phyloP scores from a whole-genome alignment of 2,888 invertebrate genomes.

The Mycogona germanica region DNA sequence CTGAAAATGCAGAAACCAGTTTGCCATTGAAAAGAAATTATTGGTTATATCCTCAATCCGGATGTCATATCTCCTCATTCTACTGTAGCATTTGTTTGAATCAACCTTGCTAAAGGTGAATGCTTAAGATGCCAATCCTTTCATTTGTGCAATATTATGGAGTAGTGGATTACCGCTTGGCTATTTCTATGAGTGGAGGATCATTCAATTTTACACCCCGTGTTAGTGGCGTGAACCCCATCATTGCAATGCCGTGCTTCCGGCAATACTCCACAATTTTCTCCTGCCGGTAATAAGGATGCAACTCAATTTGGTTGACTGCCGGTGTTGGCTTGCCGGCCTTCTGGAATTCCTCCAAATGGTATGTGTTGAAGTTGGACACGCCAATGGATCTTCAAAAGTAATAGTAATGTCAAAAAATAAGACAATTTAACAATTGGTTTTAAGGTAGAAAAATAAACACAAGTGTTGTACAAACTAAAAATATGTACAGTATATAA shows the following conservation, averaged over 20 bases:
- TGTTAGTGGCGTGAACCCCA: constrained; percentile 16
- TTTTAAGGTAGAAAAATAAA: background rate
- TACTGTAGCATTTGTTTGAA: no score
- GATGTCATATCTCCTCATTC: no score
- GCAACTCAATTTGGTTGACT: constrained; percentile 19
- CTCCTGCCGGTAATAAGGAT: constrained; percentile 14
- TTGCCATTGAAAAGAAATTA: no score
- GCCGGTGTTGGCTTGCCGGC: constrained; percentile 15
- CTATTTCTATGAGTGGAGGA: constrained; percentile 7
- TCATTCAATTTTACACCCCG: constrained; percentile 14
- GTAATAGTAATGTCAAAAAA: background rate
- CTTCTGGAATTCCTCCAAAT: constrained; percentile 12
- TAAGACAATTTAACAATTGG: background rate
- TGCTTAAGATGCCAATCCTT: no score
- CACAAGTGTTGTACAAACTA: no score
- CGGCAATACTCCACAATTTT: constrained; percentile 12
- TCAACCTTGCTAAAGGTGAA: no score
- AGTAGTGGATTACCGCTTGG: background rate
- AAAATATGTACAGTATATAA: no score
- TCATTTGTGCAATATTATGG: background rate
- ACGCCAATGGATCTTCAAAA: constrained; percentile 20
- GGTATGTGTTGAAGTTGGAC: constrained; percentile 11
- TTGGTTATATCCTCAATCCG: no score
- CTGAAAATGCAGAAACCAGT: constrained; percentile 1
- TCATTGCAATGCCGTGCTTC: constrained; percentile 12